These are phyloP conservation scores for Amphiprion percula DNA, from an alignment of 2,113 vertebrate species.

Conservation along the genomic window DNA sequence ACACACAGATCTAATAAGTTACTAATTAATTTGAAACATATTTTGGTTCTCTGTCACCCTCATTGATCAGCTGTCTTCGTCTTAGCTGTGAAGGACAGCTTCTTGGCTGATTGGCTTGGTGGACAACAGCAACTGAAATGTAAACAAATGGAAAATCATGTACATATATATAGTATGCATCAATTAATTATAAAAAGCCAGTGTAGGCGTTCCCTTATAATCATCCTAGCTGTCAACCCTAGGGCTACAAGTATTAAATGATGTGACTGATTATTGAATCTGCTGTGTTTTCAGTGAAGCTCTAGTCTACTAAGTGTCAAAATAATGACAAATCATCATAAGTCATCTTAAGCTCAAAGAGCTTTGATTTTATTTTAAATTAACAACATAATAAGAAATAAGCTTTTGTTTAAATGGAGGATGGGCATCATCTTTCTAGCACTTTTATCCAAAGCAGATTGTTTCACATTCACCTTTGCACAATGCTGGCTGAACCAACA, in stretches of 20 bases:
- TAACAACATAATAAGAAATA: neutral
- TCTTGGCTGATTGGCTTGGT: no score
- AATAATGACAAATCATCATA: neutral
- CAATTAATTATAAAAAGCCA: no score
- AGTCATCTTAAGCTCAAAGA: neutral
- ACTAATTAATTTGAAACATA: slow-evolving; percentile 1
- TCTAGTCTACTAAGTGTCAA: neutral
- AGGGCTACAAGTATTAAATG: neutral
- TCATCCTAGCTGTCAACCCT: neutral
- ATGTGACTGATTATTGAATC: neutral
- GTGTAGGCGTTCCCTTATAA: no score
- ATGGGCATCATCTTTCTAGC: neutral
- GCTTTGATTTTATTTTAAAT: no score
- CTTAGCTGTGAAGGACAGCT: neutral
- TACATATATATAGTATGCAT: no score
- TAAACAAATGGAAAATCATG: no score
- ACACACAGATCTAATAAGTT: neutral
- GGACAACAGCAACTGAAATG: no score
- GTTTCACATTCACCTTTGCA: no score
- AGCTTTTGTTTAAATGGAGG: neutral
- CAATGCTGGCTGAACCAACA: no score
- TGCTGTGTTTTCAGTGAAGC: neutral
- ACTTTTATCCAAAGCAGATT: no score
- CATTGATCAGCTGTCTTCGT: neutral
- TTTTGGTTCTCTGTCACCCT: neutral